Conservation (phyloP, 2,113 vertebrate species). For the Anoplopoma fimbria region DNA sequence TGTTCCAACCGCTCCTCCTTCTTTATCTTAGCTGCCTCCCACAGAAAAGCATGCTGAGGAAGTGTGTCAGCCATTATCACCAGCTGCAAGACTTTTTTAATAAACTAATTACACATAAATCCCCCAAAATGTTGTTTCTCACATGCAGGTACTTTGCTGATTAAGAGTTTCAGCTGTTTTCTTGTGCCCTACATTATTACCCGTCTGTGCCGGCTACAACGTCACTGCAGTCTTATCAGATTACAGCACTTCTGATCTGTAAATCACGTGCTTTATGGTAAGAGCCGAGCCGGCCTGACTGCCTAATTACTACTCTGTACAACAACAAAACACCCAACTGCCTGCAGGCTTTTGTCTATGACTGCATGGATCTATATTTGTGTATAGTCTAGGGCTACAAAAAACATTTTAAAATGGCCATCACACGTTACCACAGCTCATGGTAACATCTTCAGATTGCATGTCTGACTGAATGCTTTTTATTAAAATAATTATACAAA, state of each 20-base stretch:
- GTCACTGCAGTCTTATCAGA: conserved; percentile 26
- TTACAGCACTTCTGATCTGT: conserved; percentile 31
- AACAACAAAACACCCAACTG: not conserved
- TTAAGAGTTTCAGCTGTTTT: not conserved
- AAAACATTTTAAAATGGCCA: not conserved
- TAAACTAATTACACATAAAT: not conserved
- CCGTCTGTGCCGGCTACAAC: not conserved
- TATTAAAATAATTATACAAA: not conserved
- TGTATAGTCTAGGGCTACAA: no score
- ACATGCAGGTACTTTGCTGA: not conserved
- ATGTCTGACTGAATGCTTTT: not conserved
- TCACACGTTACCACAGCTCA: not conserved
- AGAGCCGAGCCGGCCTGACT: conserved; percentile 23
- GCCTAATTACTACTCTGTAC: not conserved
- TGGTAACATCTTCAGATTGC: not conserved
- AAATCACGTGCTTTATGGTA: conserved; percentile 72
- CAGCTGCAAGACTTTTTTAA: not conserved
- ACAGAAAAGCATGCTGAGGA: conserved; percentile 24
- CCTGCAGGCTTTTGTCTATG: not conserved
- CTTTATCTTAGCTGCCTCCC: conserved; percentile 7
- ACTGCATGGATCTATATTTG: not conserved
- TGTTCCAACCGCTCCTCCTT: conserved; percentile 33
- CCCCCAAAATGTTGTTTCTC: not conserved
- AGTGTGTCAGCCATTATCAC: conserved; percentile 17
- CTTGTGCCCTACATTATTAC: not conserved